Base-by-base conservation (phyloP, 2,888 invertebrate genomes). In the Parnassius mnemosyne region DNA sequence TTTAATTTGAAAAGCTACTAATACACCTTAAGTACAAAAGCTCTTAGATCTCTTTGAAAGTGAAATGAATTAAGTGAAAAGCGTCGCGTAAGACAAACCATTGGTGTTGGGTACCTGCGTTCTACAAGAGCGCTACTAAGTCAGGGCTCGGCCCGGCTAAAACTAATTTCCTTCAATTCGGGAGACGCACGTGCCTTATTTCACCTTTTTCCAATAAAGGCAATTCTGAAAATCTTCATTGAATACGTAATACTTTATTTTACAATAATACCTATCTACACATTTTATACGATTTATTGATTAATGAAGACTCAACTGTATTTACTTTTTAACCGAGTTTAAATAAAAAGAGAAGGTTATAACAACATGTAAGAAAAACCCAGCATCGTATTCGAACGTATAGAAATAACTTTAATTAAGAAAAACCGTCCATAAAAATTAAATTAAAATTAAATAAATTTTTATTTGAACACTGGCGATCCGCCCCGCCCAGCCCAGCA, bases 51-150 rank as follows among this genome's bases (percentile, higher is more conserved):
- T 46, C 47, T 51, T 53, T 54, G 52, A 53, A 65, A 64, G 53
- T 46, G 60, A 61, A 53, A 54, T 57, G 65, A 67, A 68, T 70
- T 69, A 69, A 61, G 63, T 65, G 65, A 66, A 65, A 62, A 62
- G 56, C 62, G 51, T 58, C 54, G 63, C 63, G 68, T 69, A 68
- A 69, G 66, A 20, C 53, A 66, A 65, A 67, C 65, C 53, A 59
- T 57, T 34, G 41, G 42, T 2, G 56, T 41, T 46, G 46, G 12
- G 3, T 1, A n/a, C 43, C 25, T 25, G 25, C 12, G 9, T 7
- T 46, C 46, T 50, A 50, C 20, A 44, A 46, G 43, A 10, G 34
- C 34, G 7, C 7, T 34, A 16, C 50, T 51, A 53, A 34, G 47
- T 13, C 56, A 60, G 11, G 55, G 54, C 34, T 53, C 59, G 43